Percentiles rank a stretch among this genome's conserved stretches.
Evolutionary conservation across 92 coral and sea anemone species (phyloP).

Genomic region (Actinostola sp.): DNA sequence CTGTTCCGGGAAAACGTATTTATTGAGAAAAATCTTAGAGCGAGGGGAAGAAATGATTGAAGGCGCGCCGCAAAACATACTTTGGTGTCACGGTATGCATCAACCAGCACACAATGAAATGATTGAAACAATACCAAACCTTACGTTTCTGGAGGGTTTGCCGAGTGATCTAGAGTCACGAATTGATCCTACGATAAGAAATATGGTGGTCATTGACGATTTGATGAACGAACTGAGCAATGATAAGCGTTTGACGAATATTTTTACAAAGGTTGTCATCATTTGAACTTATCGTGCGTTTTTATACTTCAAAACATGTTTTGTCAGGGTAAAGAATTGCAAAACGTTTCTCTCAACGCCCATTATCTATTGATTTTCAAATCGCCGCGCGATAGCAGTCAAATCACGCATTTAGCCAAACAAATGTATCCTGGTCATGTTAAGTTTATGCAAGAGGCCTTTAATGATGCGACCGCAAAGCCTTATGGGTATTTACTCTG

Average conservation of each 20-base stretch:
- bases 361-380: conserved; percentile 23
- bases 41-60: no score
- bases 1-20: conserved; percentile 29
- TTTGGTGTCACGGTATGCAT: conserved; percentile 29
- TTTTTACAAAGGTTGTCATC: conserved; percentile 54
- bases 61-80: conserved; percentile 30
- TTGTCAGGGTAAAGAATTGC: conserved; percentile 15
- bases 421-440: conserved; percentile 21
- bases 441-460: conserved; percentile 45
- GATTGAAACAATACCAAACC: conserved; percentile 34
- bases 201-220: conserved; percentile 42
- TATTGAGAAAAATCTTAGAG: conserved; percentile 25
- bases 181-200: conserved; percentile 25
- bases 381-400: conserved; percentile 17
- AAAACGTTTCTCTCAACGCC: neutral
- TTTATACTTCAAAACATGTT: conserved; percentile 29
- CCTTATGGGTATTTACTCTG: conserved; percentile 26
- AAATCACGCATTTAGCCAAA: neutral
- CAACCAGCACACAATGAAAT: conserved; percentile 24
- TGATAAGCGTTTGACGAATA: neutral
- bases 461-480: conserved; percentile 33
- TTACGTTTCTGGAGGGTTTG: conserved; percentile 37
- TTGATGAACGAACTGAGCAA: conserved; percentile 31
- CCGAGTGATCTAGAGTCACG: conserved; percentile 21
- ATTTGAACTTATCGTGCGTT: conserved; percentile 20